phyloP scores from a whole-genome alignment of 1,140 invertebrate species.

The Drosophila jambulina region DNA sequence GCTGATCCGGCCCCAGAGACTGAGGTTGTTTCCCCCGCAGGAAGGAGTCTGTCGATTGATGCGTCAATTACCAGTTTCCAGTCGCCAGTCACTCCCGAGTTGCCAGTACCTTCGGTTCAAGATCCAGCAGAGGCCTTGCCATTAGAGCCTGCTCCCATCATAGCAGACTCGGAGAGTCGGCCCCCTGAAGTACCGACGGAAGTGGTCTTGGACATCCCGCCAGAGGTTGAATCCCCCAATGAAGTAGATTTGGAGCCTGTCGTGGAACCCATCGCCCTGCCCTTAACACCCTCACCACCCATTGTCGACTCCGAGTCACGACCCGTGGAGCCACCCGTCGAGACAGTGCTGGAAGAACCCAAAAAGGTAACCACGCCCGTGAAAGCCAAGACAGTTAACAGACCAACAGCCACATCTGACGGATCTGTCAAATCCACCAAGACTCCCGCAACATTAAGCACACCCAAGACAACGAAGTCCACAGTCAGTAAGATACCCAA shows the following conservation, averaged over 20 bases:
- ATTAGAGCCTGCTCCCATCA: background rate
- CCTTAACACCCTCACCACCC: constrained; percentile 50
- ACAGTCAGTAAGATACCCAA: constrained; percentile 83
- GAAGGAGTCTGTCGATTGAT: background rate
- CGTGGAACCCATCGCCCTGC: constrained; percentile 37
- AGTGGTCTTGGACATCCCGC: background rate
- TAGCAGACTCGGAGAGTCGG: constrained; percentile 83
- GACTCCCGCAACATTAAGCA: constrained; percentile 12
- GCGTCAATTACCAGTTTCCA: no score
- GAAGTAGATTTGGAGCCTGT: constrained; percentile 4
- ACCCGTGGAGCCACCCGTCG: constrained; percentile 85
- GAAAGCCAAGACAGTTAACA: constrained; percentile 36
- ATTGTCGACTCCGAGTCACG: constrained; percentile 85
- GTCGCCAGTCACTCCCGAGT: background rate
- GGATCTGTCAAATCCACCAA: constrained; percentile 17
- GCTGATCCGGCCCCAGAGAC: constrained; percentile 13
- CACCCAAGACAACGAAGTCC: constrained; percentile 46
- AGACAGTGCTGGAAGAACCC: constrained; percentile 62
- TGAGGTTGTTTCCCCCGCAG: constrained; percentile 63
- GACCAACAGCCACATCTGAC: constrained; percentile 13
- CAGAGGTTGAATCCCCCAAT: background rate
- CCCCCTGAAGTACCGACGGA: constrained; percentile 36
- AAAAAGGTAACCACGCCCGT: constrained; percentile 65
- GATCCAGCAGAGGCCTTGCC: constrained; percentile 7
- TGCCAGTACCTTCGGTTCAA: background rate